Evolutionary conservation across 1,140 invertebrate genomes (phyloP), one percentile per base, ranked within the genome.

Genomic region (Drosophila suzukii): DNA sequence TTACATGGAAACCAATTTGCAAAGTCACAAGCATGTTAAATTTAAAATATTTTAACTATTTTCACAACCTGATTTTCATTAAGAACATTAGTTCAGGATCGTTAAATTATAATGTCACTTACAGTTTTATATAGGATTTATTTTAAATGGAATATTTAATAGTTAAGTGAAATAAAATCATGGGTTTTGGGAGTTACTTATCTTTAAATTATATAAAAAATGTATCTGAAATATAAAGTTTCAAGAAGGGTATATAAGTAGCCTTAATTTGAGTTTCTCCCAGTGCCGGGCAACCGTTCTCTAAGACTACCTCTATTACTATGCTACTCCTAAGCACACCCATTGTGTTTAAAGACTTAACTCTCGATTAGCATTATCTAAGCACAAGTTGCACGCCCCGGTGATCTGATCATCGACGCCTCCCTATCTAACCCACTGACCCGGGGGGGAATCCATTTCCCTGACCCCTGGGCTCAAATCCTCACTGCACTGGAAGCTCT

Each of bases 261-360:
- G 7, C 13, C 1, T 34, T 30, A 65, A 47, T 30, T 6, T 17
- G 55, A 72, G 56, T 60, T 63, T 20, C 50, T 36, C 43, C 44
- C 70, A 50, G 38, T 56, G 68, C 2, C 13, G 39, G 43, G 58
- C 50, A 55, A 55, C 30, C 11, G 30, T 30, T 34, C 32, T 32
- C 6, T 58, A 58, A 27, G 24, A 50, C 56, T 75, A 44, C 10
- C 15, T 66, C 47, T 67, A 75, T 53, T 55, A 34, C 55, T 76
- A 81, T 44, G 34, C 59, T 85, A 86, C 62, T 15, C 66, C 83
- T 86, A 88, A 65, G 79, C 71, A 86, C 83, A 88, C 83, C 70
- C 78, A 82, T 55, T 74, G 80, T 81, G 84, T 89, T 72, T 67
- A 50, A 89, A 89, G 84, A 89, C 84, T 89, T 89, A 78, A 72